Evolutionary conservation across 2,888 invertebrate species (phyloP).

Genomic region (Chalcis sispes): DNA sequence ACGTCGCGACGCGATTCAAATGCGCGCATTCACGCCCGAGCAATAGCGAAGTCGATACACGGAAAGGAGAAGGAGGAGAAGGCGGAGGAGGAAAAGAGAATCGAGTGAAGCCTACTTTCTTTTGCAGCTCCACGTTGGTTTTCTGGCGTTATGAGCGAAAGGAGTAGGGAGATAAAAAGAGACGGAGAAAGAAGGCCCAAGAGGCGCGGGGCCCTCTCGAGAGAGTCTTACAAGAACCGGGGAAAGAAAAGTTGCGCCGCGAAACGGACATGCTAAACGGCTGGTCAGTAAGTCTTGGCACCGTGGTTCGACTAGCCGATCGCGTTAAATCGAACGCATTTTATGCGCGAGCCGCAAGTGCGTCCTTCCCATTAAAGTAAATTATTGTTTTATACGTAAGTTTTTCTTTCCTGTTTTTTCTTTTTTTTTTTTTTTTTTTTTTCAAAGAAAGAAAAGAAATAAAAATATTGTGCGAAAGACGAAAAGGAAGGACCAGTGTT

Average conservation of each 20-base stretch:
- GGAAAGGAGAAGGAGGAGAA: conserved; percentile 57
- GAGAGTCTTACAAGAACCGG: too few species aligned
- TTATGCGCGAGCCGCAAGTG: neutral
- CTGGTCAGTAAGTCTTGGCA: conserved; percentile 62
- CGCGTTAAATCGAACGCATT: conserved; percentile 33
- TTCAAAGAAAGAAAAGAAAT: neutral
- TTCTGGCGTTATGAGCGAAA: conserved; percentile 22
- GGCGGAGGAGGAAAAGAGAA: conserved; percentile 56
- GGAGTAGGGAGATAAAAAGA: conserved; percentile 5
- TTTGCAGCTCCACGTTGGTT: conserved; percentile 51
- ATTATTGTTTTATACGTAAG: neutral
- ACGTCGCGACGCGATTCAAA: too few species aligned
- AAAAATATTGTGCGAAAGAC: neutral
- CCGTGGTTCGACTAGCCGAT: conserved; percentile 60
- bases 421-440: neutral
- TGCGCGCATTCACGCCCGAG: conserved; percentile 53
- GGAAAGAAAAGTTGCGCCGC: conserved; percentile 53
- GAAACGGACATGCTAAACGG: conserved; percentile 63
- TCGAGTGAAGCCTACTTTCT: conserved; percentile 71
- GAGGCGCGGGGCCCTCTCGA: too few species aligned
- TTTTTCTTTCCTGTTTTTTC: neutral
- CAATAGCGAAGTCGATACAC: conserved; percentile 65
- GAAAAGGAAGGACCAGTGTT: neutral
- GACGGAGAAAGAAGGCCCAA: conserved; percentile 17
- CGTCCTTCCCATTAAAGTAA: neutral